Evolutionary conservation across 1,140 invertebrate genomes (phyloP).

Genomic region (Plectrocnemia conspersa): DNA sequence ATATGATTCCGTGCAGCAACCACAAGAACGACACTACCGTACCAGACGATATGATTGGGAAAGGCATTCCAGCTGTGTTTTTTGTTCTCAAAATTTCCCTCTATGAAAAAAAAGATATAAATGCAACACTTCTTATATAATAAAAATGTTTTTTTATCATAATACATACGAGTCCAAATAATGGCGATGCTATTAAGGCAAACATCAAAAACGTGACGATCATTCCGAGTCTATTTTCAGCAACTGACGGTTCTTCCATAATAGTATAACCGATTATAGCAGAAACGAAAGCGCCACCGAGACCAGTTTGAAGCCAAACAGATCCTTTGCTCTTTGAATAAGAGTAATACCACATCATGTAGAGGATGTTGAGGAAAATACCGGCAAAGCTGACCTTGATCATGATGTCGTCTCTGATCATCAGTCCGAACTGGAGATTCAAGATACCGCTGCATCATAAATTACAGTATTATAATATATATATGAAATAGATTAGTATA

Average conservation of each 20-base stretch:
- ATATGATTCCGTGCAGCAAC: conserved; percentile 75
- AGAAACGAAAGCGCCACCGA: conserved; percentile 52
- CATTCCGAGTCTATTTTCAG: conserved; percentile 66
- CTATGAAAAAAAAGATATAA: conserved; percentile 46
- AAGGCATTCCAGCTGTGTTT: conserved; percentile 73
- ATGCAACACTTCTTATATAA: conserved; percentile 4
- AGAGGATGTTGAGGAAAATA: conserved; percentile 59
- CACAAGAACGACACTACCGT: conserved; percentile 70
- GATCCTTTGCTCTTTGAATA: conserved; percentile 57
- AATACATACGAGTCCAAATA: conserved; percentile 62
- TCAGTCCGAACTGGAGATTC: conserved; percentile 65
- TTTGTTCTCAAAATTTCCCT: conserved; percentile 66
- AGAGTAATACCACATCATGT: conserved; percentile 60
- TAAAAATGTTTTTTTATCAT: not conserved
- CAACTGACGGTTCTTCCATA: conserved; percentile 56
- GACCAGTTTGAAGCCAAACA: conserved; percentile 53
- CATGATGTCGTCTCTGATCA: conserved; percentile 67
- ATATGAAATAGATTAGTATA: conserved; percentile 19
- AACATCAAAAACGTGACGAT: conserved; percentile 66
- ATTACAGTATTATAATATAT: conserved; percentile 12
- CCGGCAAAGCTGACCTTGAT: conserved; percentile 70
- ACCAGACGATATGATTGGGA: conserved; percentile 74
- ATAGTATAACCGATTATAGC: conserved; percentile 59
- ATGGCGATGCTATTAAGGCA: conserved; percentile 63
- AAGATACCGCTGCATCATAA: conserved; percentile 56